Conservation (phyloP, 1,140 invertebrate genomes). For the Drepana arcuata region DNA sequence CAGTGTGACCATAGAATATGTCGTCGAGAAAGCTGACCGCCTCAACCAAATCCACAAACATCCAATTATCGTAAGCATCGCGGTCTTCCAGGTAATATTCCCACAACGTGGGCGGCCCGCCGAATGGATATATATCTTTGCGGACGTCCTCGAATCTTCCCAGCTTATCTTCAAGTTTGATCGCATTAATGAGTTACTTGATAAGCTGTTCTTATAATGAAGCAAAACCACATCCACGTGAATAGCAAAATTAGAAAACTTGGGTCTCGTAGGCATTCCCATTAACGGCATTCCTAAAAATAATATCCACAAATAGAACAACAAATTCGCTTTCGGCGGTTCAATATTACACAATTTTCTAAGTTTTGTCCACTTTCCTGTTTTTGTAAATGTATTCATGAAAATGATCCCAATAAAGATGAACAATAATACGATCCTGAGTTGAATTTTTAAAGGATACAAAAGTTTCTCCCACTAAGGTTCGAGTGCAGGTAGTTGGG, state of each 20-base stretch:
- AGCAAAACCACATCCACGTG: slow-evolving; percentile 41
- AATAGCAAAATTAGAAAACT: slow-evolving; percentile 20
- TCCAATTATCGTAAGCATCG: slow-evolving; percentile 30
- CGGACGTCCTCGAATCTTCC: slow-evolving; percentile 22
- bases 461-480: slow-evolving; percentile 41
- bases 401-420: slow-evolving; percentile 27
- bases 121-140: slow-evolving; percentile 24
- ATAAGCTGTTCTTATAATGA: slow-evolving; percentile 34
- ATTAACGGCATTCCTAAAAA: slow-evolving; percentile 36
- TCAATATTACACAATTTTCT: slow-evolving; percentile 20
- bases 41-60: slow-evolving; percentile 14
- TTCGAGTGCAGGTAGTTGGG: slow-evolving; percentile 20
- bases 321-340: slow-evolving; percentile 22
- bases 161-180: slow-evolving; percentile 26
- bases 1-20: slow-evolving; percentile 22
- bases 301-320: slow-evolving; percentile 38
- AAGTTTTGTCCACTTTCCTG: slow-evolving; percentile 18
- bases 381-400: slow-evolving; percentile 21
- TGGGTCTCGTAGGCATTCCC: slow-evolving; percentile 21
- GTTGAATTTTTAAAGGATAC: slow-evolving; percentile 23
- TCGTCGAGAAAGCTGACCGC: slow-evolving; percentile 15
- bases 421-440: slow-evolving; percentile 26
- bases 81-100: slow-evolving; percentile 32
- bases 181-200: slow-evolving; percentile 32
- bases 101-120: slow-evolving; percentile 23